Conservation (phyloP, 2,113 vertebrate genomes). For the Apistogramma diplotaenia region DNA sequence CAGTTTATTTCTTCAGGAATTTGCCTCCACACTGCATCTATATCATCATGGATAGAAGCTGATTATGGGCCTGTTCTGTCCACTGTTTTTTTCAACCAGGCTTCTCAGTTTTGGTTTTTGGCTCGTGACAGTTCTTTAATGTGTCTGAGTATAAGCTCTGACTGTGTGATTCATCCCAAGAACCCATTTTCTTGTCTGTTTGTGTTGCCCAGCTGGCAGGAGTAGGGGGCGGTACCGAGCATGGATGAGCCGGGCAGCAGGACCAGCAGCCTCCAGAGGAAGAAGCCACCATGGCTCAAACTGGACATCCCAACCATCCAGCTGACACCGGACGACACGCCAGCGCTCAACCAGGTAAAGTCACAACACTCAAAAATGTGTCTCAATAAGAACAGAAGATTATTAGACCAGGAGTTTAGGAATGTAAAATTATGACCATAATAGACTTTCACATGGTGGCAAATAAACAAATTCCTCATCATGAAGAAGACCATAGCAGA, state of each 20-base stretch:
- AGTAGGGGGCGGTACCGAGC: conserved; percentile 34
- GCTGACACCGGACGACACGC: conserved; percentile 74
- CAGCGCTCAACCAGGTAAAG: conserved; percentile 77
- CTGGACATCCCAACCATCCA: conserved; percentile 84
- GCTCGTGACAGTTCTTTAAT: background rate
- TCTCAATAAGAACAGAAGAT: too few relatives aligned
- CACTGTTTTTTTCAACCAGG: background rate
- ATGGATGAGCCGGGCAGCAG: conserved; percentile 84
- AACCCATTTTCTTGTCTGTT: background rate
- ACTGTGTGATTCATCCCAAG: background rate
- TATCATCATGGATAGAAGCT: background rate
- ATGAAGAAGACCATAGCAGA: background rate
- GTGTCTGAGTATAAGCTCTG: background rate
- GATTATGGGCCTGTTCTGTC: background rate
- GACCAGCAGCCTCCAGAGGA: conserved; percentile 88
- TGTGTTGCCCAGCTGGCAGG: conserved; percentile 71
- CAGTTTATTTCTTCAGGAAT: background rate
- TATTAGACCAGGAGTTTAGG: too few relatives aligned
- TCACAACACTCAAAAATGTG: background rate
- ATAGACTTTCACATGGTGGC: background rate
- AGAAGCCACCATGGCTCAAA: conserved; percentile 92
- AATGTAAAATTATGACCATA: background rate
- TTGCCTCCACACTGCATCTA: background rate
- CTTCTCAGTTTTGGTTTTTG: background rate
- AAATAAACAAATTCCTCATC: background rate